Evolutionary conservation across 2,113 vertebrate species (phyloP), one percentile per base, ranked within the genome.

Genomic region (Caranx ignobilis): DNA sequence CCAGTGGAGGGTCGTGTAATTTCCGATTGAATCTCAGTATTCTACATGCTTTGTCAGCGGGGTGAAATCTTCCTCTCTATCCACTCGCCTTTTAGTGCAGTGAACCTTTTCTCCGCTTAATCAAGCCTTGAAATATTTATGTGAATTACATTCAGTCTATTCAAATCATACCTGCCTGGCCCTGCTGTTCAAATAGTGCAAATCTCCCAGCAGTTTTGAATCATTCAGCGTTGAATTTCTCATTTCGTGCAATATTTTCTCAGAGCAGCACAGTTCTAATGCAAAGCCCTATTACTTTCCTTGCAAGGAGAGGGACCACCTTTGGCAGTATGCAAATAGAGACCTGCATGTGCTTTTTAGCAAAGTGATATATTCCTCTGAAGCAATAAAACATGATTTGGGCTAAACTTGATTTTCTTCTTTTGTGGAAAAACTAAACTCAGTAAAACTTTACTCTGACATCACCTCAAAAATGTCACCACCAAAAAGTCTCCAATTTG

Each of bases 111-210:
- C 60, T 62, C 32, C 31, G 63, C 47, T 79, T 78, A 75, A 91
- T 91, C 68, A 87, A 81, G 67, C 65, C 59, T 83, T 89, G 65
- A 91, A 86, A 91, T 88, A 89, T 89, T 73, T 78, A 85, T 81
- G 82, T 75, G 60, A 84, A 72, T 26, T 87, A 80, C 79, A 75
- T 75, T 71, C 56, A 54, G 59, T 62, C 74, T 52, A 45, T 89
- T 86, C 64, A 48, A 83, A 83, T 83, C 41, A 57, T 57, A 88
- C 75, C 74, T 83, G 62, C 65, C 71, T 35, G 54, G 37, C 39
- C 62, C 59, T 63, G 52, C 79, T 10, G 34, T 74, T 86, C 61
- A 85, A 41, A 75, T 32, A 31, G 52, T 60, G 52, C 52, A 57
- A 39, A 72, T 83, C 70, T 83, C 32, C 34, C 71, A n/a, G 67